These are phyloP conservation scores for Pseudanteris insignis DNA, from an alignment of 2,888 invertebrate species.

Conservation along the genomic window DNA sequence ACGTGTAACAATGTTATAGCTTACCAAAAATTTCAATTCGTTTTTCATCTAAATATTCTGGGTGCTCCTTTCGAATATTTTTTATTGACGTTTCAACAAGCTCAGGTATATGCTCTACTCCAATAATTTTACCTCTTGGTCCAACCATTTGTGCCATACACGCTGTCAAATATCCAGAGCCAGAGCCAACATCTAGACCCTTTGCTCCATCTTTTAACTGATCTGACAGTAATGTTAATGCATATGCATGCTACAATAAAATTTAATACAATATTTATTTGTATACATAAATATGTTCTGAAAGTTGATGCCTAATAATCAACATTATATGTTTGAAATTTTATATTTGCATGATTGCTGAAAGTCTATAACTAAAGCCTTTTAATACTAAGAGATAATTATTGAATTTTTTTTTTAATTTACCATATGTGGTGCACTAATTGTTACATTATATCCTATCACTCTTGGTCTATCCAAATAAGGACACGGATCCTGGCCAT, in stretches of 20 bases:
- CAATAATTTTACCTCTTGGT: conserved; percentile 66
- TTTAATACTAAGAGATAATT: too few relatives aligned
- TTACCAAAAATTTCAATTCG: conserved; percentile 61
- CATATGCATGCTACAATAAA: conserved; percentile 87
- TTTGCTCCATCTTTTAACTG: conserved; percentile 71
- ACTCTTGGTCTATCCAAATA: conserved; percentile 92
- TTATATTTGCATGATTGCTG: not conserved
- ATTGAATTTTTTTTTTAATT: too few relatives aligned
- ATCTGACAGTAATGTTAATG: conserved; percentile 83
- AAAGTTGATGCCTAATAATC: too few relatives aligned
- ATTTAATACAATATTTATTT: not conserved
- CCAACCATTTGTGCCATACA: conserved; percentile 72
- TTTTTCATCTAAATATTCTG: conserved; percentile 55
- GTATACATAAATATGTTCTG: too few relatives aligned
- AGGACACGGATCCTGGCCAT: conserved; percentile 75
- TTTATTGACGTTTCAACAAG: conserved; percentile 67
- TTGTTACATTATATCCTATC: conserved; percentile 95
- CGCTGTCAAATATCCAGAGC: conserved; percentile 71
- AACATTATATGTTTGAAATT: too few relatives aligned
- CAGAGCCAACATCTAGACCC: conserved; percentile 71
- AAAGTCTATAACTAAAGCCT: not conserved
- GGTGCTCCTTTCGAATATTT: conserved; percentile 66
- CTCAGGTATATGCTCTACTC: conserved; percentile 70
- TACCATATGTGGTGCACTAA: conserved; percentile 97
- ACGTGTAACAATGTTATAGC: too few relatives aligned